Conservation (phyloP, 2,797 vertebrate genomes). For the Gambusia yucatana region DNA sequence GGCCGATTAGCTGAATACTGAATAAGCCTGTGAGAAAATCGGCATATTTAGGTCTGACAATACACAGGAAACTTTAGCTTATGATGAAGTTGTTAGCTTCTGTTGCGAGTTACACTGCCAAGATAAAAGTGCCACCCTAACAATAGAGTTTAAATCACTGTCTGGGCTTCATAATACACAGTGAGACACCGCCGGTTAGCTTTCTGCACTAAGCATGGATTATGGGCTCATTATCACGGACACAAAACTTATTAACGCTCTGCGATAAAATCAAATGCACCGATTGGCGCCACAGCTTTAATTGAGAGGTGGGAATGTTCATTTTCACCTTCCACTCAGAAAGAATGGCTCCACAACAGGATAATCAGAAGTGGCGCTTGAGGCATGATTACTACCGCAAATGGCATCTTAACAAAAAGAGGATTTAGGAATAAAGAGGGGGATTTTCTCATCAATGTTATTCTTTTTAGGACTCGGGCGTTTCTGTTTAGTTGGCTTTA, state of each 20-base stretch:
- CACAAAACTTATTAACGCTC: constrained; percentile 62
- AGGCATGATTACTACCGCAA: constrained; percentile 59
- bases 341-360: constrained; percentile 39
- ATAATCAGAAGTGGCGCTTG: constrained; percentile 59
- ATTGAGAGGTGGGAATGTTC: constrained; percentile 58
- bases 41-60: constrained; percentile 2
- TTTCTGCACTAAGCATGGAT: constrained; percentile 45
- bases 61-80: constrained; percentile 8
- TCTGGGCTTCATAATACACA: constrained; percentile 32
- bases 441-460: constrained; percentile 58
- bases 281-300: constrained; percentile 43
- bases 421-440: constrained; percentile 63
- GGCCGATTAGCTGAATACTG: neutral
- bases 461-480: constrained; percentile 45
- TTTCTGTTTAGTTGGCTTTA: constrained; percentile 59
- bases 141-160: constrained; percentile 31
- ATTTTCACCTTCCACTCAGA: constrained; percentile 69
- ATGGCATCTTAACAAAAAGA: constrained; percentile 66
- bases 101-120: constrained; percentile 20
- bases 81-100: constrained; percentile 21
- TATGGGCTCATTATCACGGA: constrained; percentile 58
- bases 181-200: constrained; percentile 24
- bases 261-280: constrained; percentile 52
- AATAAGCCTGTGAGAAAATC: neutral
- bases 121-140: constrained; percentile 28